A percentile compares a stretch with the other conserved stretches of the same genome.
These are phyloP conservation scores for Antrozous pallidus DNA, from an alignment of 2,797 vertebrate genomes.

Conservation along the genomic window DNA sequence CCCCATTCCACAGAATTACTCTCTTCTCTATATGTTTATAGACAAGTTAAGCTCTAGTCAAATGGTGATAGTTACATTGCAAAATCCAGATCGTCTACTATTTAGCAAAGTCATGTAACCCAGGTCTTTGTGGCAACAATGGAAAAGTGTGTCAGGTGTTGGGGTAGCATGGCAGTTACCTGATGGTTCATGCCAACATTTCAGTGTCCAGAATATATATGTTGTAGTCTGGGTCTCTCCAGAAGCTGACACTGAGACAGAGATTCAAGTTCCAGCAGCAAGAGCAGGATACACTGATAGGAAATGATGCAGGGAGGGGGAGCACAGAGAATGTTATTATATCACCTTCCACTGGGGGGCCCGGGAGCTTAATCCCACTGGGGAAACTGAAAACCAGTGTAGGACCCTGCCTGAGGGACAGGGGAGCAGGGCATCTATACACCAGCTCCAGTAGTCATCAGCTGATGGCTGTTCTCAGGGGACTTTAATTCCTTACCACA, in stretches of 20 bases:
- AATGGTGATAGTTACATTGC: not conserved
- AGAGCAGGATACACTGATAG: not conserved
- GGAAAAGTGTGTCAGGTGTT: not conserved
- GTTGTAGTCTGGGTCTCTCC: not conserved
- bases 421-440: not conserved
- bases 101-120: not conserved
- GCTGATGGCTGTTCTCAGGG: not conserved
- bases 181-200: not conserved
- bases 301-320: not conserved
- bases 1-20: not conserved
- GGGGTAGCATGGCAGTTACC: rapidly evolving
- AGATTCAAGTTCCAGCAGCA: not conserved
- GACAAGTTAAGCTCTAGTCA: not conserved
- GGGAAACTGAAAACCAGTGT: not conserved
- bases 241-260: not conserved
- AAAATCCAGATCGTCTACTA: not conserved
- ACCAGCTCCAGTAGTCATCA: not conserved
- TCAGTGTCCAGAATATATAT: not conserved
- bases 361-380: not conserved
- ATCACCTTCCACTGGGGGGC: not conserved
- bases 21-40: not conserved
- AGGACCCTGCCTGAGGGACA: not conserved
- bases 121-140: not conserved
- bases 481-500: not conserved
- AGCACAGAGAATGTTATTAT: not conserved